These are phyloP conservation scores for Rhabdomys pumilio DNA, from an alignment of 2,797 vertebrate species.

Conservation along the genomic window DNA sequence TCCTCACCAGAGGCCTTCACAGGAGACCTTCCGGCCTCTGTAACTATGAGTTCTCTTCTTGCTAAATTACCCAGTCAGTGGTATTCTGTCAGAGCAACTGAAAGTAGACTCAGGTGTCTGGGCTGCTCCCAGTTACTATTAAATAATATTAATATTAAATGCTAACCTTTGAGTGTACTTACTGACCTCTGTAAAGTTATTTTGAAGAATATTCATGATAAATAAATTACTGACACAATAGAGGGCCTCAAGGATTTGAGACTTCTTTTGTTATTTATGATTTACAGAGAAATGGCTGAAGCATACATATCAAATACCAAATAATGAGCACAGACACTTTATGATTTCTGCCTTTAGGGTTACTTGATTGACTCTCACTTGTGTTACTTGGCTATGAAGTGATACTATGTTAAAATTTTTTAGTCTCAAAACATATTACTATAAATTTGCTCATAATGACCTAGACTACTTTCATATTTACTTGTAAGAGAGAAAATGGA, in stretches of 20 bases:
- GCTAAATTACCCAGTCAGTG: not conserved
- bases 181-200: not conserved
- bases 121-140: not conserved
- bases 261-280: not conserved
- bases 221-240: not conserved
- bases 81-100: not conserved
- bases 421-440: not conserved
- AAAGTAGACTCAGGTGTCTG: not conserved
- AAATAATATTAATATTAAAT: not conserved
- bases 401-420: not conserved
- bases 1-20: not conserved
- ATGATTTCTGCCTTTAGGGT: not conserved
- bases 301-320: not conserved
- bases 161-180: not conserved
- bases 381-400: not conserved
- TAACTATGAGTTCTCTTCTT: not conserved
- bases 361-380: not conserved
- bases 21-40: not conserved
- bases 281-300: conserved; percentile 19
- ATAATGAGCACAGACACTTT: conserved; percentile 1
- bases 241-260: not conserved
- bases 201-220: not conserved
- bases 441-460: conserved; percentile 37
- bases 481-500: conserved; percentile 7
- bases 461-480: not conserved